Base-by-base conservation (phyloP, 2,113 vertebrate species). In the Brachypteracias leptosomus region DNA sequence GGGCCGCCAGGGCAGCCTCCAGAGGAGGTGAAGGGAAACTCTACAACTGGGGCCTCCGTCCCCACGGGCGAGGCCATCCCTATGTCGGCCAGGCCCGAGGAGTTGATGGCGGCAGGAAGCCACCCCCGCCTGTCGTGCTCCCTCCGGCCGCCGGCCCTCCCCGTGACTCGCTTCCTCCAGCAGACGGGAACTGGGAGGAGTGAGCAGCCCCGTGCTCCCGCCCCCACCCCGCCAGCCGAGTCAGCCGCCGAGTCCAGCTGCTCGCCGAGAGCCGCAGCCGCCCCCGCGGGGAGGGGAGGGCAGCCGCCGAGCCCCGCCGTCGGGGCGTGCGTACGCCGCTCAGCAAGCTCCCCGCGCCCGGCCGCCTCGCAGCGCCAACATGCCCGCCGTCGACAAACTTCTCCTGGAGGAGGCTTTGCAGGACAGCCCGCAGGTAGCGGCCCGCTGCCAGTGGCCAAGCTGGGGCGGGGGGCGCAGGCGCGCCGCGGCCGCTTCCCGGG, bases 351-450 rank as follows among this genome's bases (percentile, higher is more conserved):
- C 76, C 57, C 9, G 79, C 47, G 44, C 67, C 28, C 91, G 38
- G 79, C 73, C 68, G 55, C 67, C 26, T 38, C 62, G 59, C 72
- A 61, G 55, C 59, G 47, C 67, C 98, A 97, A 98, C 97, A 99
- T 99, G 99, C 99, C 99, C 77, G 98, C 98, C 95, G 98, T 99
- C 84, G 99, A 99, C 95, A 99, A 98, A 94, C 98, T 99, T 91
- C 98, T 99, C 58, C 97, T 99, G 89, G 99, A 99, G 95, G 99
- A 99, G 73, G 99, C 99, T 59, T 93, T 99, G 94, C 99, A 99
- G 96, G 99, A 99, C 97, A 99, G 99, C 97, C 99, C 99, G 68
- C 99, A 99, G 99, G 99, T 99, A 99, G 91, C 88, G 57, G 35
- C 58, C 28, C 21, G 67, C 59, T 36, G 18, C 25, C 29, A 14